A percentile compares a stretch with the other conserved stretches of the same genome.
Conservation (phyloP, 2,888 invertebrate species). For the Temnothorax unifasciatus region DNA sequence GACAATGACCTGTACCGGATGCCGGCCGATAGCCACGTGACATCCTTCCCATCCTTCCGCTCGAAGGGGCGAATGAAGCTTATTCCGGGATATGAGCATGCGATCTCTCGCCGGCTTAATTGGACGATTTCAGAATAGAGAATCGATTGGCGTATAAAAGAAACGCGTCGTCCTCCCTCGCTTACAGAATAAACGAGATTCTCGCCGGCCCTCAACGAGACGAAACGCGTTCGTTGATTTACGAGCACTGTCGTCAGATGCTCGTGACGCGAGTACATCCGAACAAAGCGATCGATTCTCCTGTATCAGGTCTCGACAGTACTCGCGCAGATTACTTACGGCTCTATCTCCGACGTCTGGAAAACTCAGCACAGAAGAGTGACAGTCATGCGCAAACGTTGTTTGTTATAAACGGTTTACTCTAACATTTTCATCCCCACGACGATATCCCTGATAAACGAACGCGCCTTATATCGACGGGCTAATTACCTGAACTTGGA, state of each 20-base stretch:
- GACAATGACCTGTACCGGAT: conserved; percentile 61
- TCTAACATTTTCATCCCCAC: neutral
- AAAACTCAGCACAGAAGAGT: neutral
- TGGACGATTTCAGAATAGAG: conserved; percentile 24
- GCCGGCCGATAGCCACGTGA: conserved; percentile 55
- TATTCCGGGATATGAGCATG: conserved; percentile 22
- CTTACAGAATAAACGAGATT: neutral
- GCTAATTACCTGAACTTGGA: conserved; percentile 44
- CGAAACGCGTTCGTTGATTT: conserved; percentile 44
- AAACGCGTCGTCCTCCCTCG: neutral
- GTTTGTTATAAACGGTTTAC: conserved; percentile 15
- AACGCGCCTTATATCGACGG: conserved; percentile 26
- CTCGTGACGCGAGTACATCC: conserved; percentile 42
- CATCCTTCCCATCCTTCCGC: conserved; percentile 46
- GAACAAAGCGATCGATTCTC: conserved; percentile 33
- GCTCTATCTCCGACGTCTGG: too few species aligned
- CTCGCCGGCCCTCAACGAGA: neutral
- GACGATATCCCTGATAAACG: neutral
- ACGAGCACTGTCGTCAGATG: conserved; percentile 42
- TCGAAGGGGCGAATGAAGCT: conserved; percentile 35
- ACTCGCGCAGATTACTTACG: conserved; percentile 33
- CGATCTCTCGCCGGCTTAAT: conserved; percentile 28
- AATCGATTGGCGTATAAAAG: conserved; percentile 10
- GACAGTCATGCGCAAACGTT: conserved; percentile 5
- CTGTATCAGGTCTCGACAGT: conserved; percentile 16